Percentiles rank a stretch among this genome's conserved stretches.
Conservation (phyloP, 37 sponge, comb jelly and placozoan species). For the Spongia lamella region DNA sequence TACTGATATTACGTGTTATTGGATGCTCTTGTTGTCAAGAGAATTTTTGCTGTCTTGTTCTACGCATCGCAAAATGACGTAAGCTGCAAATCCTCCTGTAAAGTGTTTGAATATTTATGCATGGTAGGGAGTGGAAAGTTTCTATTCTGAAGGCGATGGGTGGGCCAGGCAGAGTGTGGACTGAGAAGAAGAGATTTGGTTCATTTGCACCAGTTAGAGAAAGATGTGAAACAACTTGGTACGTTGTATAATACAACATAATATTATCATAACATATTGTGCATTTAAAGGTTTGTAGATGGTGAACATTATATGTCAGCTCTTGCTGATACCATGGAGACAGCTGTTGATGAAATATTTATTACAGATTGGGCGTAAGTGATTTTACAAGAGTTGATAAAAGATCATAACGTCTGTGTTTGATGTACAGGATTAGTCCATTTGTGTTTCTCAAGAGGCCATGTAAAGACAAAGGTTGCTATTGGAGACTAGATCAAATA, state of each 20-base stretch:
- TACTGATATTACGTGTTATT: neutral
- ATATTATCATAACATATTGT: neutral
- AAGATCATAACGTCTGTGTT: neutral
- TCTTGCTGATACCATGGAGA: conserved; percentile 52
- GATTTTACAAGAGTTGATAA: neutral
- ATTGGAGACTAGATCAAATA: conserved; percentile 58
- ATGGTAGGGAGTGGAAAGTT: conserved; percentile 37
- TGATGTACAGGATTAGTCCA: conserved; percentile 41
- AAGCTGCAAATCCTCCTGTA: no score
- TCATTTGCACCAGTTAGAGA: conserved; percentile 63
- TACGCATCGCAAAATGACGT: no score
- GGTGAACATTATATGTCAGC: conserved; percentile 43
- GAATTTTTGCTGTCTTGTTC: conserved; percentile 4
- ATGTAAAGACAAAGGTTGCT: neutral
- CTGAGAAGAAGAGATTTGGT: conserved; percentile 18
- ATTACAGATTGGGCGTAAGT: conserved; percentile 71
- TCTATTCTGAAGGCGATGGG: conserved; percentile 7
- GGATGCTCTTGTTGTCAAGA: neutral
- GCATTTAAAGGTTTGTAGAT: conserved; percentile 79
- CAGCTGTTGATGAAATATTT: conserved; percentile 58
- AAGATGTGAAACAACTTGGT: conserved; percentile 22
- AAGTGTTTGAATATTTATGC: no score
- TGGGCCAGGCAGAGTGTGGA: conserved; percentile 41
- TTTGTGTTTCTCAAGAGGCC: conserved; percentile 54
- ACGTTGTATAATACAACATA: neutral